Percentiles rank a stretch among this genome's conserved stretches.
Conservation (phyloP, 2,797 vertebrate genomes). For the Pipistrellus pipistrellus region DNA sequence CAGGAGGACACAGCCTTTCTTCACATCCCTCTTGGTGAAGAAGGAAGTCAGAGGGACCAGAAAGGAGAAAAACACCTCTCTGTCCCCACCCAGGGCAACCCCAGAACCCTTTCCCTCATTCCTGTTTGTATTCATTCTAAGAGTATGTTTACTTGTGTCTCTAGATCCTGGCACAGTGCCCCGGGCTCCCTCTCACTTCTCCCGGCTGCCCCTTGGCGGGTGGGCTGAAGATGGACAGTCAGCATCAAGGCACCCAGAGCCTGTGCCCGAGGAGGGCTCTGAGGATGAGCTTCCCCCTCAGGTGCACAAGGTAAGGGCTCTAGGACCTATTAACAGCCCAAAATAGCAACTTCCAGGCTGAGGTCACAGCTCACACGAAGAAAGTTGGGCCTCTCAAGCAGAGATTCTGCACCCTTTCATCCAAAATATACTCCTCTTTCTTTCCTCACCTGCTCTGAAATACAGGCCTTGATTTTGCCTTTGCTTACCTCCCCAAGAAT, state of each 20-base stretch:
- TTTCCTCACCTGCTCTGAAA: neutral
- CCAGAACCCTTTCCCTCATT: neutral
- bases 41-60: neutral
- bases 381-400: neutral
- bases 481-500: neutral
- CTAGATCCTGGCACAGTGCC: conserved; percentile 89
- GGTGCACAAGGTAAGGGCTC: conserved; percentile 93
- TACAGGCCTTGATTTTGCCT: conserved; percentile 27
- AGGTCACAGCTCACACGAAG: neutral
- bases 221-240: conserved; percentile 95
- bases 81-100: neutral
- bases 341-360: neutral
- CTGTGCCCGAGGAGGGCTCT: conserved; percentile 95
- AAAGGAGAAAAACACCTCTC: neutral
- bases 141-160: conserved; percentile 22
- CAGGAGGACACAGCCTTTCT: neutral
- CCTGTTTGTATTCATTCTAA: neutral
- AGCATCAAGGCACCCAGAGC: conserved; percentile 91
- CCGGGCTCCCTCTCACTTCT: conserved; percentile 91
- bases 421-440: neutral
- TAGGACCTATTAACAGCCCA: neutral
- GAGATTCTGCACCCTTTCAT: neutral
- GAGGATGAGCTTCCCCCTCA: conserved; percentile 97
- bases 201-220: conserved; percentile 95
- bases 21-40: neutral